Evolutionary conservation across 2,797 vertebrate species (phyloP), one percentile per base, ranked within the genome.

Genomic region (Dendrocincla fuliginosa): DNA sequence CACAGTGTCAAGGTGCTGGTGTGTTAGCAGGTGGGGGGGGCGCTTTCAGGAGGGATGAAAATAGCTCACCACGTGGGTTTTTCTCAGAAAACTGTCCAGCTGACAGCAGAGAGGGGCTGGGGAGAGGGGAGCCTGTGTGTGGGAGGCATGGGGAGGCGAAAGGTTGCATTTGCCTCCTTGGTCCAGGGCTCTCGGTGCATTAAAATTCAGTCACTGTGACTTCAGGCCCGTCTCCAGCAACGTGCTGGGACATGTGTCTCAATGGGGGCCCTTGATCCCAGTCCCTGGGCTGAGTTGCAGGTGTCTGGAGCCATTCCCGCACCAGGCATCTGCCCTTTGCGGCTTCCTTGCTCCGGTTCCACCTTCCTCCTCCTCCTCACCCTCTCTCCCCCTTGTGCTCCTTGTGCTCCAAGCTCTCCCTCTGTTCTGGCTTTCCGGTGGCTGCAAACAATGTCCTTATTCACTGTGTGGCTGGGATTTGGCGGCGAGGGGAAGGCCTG

Each of bases 301-400:
- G 95, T 96, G 95, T 92, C 96, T 97, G 96, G 95, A 97, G 95
- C 92, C 76, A 84, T 96, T 97, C 95, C 94, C 91, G 0, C 89
- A 30, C 37, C 63, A 95, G 92, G 96, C 96, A 93, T 95, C 92
- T 96, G 95, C 95, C 82, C 91, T 91, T 92, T 28, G 27, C 2
- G 12, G 84, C 91, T 96, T 94, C 91, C 95, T 95, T 1, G 3
- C 95, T 96, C 92, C 20, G 1, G 52, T 94, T 96, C 92, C 87
- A 97, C 91, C 95, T 96, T 96, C 96, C 87, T 96, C 83, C 91
- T 92, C 82, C 92, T 96, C 92, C 73, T 95, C n/a, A 2, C 84
- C 75, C 89, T 89, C 87, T 89, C 93, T 93, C 78, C 86, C 56
- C 76, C 77, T 79, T 25, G 1, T 78, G 46, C 84, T 92, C 76